Percentiles rank a stretch among this genome's conserved stretches.
Conservation (phyloP, 1,140 invertebrate genomes). For the Cecropterus lyciades region DNA sequence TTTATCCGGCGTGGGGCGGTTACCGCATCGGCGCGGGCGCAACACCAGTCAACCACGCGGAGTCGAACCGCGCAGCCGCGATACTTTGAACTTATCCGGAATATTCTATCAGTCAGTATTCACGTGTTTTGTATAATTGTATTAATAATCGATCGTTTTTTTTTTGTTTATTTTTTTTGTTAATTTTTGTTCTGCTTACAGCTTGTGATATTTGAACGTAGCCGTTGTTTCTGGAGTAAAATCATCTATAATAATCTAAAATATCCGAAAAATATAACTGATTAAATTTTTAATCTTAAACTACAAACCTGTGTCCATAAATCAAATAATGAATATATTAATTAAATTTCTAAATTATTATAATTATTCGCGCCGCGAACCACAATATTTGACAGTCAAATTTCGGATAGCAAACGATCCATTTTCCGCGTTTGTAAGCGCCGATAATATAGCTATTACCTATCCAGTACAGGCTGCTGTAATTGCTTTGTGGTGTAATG, state of each 20-base stretch:
- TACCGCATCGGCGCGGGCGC: constrained; percentile 52
- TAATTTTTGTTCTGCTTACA: too few species aligned
- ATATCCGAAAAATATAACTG: too few species aligned
- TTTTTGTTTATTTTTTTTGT: constrained; percentile 5
- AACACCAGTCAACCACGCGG: constrained; percentile 63
- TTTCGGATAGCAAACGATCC: neutral
- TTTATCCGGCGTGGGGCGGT: constrained; percentile 57
- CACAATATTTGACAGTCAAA: too few species aligned
- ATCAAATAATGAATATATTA: too few species aligned
- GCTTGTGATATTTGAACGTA: too few species aligned
- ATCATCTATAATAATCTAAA: too few species aligned
- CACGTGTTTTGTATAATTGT: neutral
- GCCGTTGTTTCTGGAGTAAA: too few species aligned
- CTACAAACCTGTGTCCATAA: too few species aligned
- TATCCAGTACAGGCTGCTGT: constrained; percentile 24
- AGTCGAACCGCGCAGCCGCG: constrained; percentile 65
- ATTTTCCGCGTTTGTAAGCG: constrained; percentile 23
- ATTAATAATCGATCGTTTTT: constrained; percentile 11
- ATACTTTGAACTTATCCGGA: constrained; percentile 38
- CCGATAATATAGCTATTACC: constrained; percentile 11
- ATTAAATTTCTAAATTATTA: too few species aligned
- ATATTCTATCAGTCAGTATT: constrained; percentile 38
- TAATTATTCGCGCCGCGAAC: too few species aligned
- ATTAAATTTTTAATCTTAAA: too few species aligned
- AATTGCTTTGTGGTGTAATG: constrained; percentile 49